A percentile compares a stretch with the other conserved stretches of the same genome.
Conservation (phyloP, 2,797 vertebrate species). For the Megaceryle alcyon region DNA sequence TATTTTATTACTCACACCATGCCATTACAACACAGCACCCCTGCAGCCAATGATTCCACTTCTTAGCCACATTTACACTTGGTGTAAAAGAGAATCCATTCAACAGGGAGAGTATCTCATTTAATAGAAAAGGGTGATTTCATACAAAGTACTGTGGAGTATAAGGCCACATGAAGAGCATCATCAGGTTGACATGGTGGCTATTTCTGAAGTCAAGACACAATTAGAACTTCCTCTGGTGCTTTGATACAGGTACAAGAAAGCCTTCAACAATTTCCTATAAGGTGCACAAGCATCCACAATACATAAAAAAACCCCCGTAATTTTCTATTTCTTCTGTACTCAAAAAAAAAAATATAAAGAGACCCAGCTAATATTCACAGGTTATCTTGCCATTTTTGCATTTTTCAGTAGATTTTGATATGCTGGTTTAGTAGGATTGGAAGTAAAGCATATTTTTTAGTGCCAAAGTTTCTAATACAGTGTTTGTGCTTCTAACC, state of each 20-base stretch:
- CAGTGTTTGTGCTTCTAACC: not conserved
- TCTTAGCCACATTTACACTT: not conserved
- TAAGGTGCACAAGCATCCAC: slow-evolving; percentile 56
- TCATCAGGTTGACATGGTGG: slow-evolving; percentile 3
- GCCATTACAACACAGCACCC: not conserved
- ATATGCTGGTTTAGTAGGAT: not conserved
- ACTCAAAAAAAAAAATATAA: not conserved
- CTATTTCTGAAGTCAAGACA: slow-evolving; percentile 26
- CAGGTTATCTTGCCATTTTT: not conserved
- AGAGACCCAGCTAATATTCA: not conserved
- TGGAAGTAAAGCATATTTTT: not conserved
- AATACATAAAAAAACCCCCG: not conserved
- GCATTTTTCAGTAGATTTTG: not conserved
- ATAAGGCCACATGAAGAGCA: slow-evolving; percentile 50
- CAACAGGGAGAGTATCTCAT: not conserved
- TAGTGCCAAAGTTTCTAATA: not conserved
- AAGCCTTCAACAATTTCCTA: slow-evolving; percentile 14
- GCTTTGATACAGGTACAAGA: slow-evolving; percentile 32
- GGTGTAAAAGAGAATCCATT: slow-evolving; percentile 37
- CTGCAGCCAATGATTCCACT: not conserved
- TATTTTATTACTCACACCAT: not conserved
- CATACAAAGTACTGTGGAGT: slow-evolving; percentile 20
- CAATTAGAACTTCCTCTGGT: not conserved
- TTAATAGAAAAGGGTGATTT: slow-evolving; percentile 48
- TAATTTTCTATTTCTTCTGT: not conserved